phyloP scores from a whole-genome alignment of 2,797 vertebrate species.

The Spea hammondii region DNA sequence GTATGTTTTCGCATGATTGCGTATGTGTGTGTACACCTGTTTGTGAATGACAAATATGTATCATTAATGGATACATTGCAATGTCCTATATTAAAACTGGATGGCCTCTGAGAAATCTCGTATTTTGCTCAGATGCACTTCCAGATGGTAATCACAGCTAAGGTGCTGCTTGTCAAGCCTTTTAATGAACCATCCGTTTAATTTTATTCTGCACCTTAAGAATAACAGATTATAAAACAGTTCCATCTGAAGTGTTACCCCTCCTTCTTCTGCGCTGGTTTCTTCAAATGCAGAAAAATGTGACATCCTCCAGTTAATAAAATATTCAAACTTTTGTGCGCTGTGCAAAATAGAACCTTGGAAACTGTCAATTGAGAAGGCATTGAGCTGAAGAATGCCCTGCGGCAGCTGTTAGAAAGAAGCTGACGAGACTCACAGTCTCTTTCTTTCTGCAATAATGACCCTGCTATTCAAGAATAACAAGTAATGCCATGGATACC shows the following conservation, averaged over 20 bases:
- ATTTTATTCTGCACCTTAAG: neutral
- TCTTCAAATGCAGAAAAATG: neutral
- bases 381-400: conserved; percentile 26
- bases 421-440: conserved; percentile 54
- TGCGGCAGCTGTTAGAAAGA: conserved; percentile 54
- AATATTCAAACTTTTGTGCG: conserved; percentile 29
- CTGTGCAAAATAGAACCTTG: conserved; percentile 15
- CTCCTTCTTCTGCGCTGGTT: neutral
- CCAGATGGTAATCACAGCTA: no score
- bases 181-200: neutral
- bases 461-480: conserved; percentile 56
- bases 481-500: conserved; percentile 52
- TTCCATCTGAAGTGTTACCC: neutral
- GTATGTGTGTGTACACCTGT: no score
- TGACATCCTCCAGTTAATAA: conserved; percentile 21
- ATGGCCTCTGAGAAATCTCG: no score
- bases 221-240: neutral
- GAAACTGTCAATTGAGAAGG: conserved; percentile 26
- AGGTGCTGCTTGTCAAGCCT: no score
- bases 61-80: no score
- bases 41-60: no score
- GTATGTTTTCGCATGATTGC: no score
- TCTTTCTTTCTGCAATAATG: conserved; percentile 47
- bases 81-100: no score
- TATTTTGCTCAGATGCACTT: no score